phyloP scores from a whole-genome alignment of 2,113 vertebrate species.

The Chlamydotis undulata region DNA sequence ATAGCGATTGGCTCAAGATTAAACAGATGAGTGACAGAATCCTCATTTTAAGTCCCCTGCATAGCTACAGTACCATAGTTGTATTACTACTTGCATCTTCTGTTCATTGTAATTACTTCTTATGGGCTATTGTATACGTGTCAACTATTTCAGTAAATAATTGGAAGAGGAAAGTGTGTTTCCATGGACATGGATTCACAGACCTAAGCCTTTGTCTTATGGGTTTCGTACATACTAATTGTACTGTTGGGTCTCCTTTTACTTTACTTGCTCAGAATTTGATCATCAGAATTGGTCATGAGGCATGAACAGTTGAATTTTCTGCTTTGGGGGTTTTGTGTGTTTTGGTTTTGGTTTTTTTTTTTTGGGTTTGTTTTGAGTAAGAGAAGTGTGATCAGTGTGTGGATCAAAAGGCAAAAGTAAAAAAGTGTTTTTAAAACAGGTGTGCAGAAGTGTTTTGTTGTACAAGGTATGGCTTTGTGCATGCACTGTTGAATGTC shows the following conservation, averaged over 20 bases:
- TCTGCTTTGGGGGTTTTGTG: not conserved
- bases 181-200: not conserved
- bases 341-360: not conserved
- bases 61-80: not conserved
- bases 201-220: not conserved
- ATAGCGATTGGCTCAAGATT: not conserved
- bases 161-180: not conserved
- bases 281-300: not conserved
- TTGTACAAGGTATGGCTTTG: not conserved
- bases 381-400: not conserved
- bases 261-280: not conserved
- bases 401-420: not conserved
- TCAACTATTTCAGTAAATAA: not conserved
- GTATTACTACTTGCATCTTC: not conserved
- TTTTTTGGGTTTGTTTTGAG: not conserved
- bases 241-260: not conserved
- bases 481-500: not conserved
- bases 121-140: rapidly evolving
- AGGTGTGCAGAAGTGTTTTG: not conserved
- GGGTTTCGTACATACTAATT: not conserved
- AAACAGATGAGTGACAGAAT: not conserved
- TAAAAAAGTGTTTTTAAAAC: not conserved
- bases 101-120: not conserved
- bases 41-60: not conserved
- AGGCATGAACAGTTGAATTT: not conserved